phyloP scores from a whole-genome alignment of 2,113 vertebrate genomes.

The Panthera uncia region DNA sequence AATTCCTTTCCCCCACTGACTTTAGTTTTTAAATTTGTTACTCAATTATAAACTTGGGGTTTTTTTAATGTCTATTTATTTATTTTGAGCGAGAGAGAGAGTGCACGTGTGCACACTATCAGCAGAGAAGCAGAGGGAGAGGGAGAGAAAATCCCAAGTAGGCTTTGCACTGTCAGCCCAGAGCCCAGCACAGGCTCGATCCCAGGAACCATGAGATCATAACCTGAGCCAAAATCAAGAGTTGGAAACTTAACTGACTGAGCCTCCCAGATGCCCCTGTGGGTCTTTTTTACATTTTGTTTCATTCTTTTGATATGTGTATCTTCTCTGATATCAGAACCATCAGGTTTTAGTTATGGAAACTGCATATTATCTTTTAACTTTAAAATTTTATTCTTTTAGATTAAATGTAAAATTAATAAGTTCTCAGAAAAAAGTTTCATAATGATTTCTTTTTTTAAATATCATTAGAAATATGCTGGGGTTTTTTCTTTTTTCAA shows the following conservation, averaged over 20 bases:
- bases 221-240: too few species aligned
- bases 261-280: too few species aligned
- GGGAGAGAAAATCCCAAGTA: too few species aligned
- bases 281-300: background rate
- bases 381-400: conserved; percentile 1
- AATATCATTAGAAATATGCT: background rate
- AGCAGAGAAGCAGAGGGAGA: too few species aligned
- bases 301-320: background rate
- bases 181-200: too few species aligned
- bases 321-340: background rate
- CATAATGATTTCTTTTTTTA: background rate
- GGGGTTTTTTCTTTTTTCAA: background rate
- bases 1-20: background rate
- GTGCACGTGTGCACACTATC: too few species aligned
- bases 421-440: background rate
- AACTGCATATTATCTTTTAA: background rate
- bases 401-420: background rate
- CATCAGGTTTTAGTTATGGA: background rate
- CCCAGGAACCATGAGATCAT: too few species aligned
- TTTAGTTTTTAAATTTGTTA: background rate
- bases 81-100: too few species aligned
- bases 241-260: too few species aligned
- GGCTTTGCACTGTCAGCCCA: too few species aligned
- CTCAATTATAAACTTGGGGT: background rate
- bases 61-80: too few species aligned